These are phyloP conservation scores for Phylloscopus whistleri DNA, from an alignment of 2,113 vertebrate species.

Conservation along the genomic window DNA sequence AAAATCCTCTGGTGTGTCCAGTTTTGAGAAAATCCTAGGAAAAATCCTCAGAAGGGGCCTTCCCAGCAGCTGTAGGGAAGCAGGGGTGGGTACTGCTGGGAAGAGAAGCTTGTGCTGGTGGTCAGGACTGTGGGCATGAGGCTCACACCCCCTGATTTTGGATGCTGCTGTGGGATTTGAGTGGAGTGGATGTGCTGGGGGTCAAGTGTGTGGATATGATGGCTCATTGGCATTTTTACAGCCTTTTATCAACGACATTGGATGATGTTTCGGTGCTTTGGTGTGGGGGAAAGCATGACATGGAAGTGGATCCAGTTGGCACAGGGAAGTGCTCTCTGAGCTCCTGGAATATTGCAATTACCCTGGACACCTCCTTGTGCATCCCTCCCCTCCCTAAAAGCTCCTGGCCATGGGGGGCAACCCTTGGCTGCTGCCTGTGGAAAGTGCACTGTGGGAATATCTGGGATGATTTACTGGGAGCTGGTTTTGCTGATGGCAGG, in stretches of 20 bases:
- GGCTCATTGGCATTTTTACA: fast-evolving
- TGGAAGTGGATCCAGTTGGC: fast-evolving
- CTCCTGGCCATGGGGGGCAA: not conserved
- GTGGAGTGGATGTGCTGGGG: not conserved
- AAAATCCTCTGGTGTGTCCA: fast-evolving
- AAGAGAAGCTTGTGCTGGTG: not conserved
- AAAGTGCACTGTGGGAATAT: fast-evolving
- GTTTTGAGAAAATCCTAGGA: not conserved
- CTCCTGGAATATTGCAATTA: not conserved
- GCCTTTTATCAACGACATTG: fast-evolving
- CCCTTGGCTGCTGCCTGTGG: not conserved
- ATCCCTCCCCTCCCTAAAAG: not conserved
- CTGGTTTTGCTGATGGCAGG: not conserved
- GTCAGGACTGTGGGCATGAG: fast-evolving
- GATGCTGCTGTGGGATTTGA: not conserved
- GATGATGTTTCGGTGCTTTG: not conserved
- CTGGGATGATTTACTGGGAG: not conserved
- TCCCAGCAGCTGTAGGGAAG: not conserved
- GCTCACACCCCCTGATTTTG: fast-evolving
- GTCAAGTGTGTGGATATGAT: fast-evolving
- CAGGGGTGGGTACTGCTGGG: not conserved
- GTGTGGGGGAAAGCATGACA: fast-evolving
- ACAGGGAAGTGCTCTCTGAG: fast-evolving
- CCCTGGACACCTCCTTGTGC: not conserved
- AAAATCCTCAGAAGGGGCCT: not conserved